Conservation (phyloP, 64 coral and sea anemone species). For the Dendrophyllia cribrosa region DNA sequence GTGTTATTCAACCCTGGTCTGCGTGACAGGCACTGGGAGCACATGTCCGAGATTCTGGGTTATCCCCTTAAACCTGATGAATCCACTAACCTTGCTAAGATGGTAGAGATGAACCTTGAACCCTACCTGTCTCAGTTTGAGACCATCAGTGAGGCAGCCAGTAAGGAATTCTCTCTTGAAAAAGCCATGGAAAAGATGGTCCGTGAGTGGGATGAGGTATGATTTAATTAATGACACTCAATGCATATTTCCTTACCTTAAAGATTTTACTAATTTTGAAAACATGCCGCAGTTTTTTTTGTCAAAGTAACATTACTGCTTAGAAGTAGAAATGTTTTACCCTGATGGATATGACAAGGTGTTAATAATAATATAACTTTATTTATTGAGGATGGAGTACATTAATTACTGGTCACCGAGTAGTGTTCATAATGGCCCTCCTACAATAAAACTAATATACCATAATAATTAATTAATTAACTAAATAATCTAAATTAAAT, state of each 20-base stretch:
- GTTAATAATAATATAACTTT: too few species aligned
- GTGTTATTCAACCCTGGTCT: conserved; percentile 96
- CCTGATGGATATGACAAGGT: too few species aligned
- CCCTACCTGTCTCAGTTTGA: conserved; percentile 97
- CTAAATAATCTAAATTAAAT: too few species aligned
- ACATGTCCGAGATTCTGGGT: conserved; percentile 95
- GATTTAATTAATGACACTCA: not conserved
- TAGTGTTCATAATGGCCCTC: too few species aligned
- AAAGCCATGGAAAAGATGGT: conserved; percentile 99
- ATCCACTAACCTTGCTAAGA: conserved; percentile 93
- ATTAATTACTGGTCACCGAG: too few species aligned
- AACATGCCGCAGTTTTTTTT: too few species aligned
- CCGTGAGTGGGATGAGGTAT: conserved; percentile 92
- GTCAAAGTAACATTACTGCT: too few species aligned
- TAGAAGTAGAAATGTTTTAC: too few species aligned
- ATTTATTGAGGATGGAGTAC: too few species aligned
- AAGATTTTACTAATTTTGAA: too few species aligned
- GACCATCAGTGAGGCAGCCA: conserved; percentile 96
- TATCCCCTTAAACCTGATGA: conserved; percentile 94
- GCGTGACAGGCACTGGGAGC: conserved; percentile 94
- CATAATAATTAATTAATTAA: too few species aligned
- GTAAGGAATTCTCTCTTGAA: conserved; percentile 99
- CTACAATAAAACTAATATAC: too few species aligned
- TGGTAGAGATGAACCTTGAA: conserved; percentile 99
- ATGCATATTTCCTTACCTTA: not conserved